Conservation (phyloP, 2,113 vertebrate species). For the Mormyrus iriodes region DNA sequence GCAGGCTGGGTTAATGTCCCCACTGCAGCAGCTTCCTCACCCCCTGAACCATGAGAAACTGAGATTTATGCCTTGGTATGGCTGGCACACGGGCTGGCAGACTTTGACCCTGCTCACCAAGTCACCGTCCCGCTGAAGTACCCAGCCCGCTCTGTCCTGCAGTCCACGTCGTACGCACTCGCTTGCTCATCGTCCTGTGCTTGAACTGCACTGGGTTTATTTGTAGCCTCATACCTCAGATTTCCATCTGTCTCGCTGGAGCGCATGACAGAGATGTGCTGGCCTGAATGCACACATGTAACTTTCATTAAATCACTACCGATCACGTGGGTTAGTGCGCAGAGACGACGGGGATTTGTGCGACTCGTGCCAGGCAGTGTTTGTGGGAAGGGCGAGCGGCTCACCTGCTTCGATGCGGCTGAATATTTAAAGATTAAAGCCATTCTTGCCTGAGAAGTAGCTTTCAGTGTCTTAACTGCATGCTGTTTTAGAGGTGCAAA, state of each 20-base stretch:
- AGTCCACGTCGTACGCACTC: neutral
- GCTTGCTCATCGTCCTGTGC: neutral
- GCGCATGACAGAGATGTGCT: neutral
- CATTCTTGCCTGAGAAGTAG: neutral
- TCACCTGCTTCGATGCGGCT: neutral
- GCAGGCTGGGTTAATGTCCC: constrained; percentile 32
- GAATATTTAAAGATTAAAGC: neutral
- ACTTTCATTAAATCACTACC: neutral
- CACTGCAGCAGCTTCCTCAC: constrained; percentile 5
- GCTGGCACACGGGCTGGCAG: neutral
- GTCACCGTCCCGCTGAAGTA: neutral
- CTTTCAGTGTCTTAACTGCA: neutral
- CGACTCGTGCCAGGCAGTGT: neutral
- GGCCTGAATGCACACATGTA: neutral
- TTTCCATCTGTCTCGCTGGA: neutral
- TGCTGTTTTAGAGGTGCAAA: neutral
- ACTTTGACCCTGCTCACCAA: neutral
- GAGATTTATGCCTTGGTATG: neutral
- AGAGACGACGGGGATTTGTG: neutral
- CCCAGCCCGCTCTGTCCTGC: neutral
- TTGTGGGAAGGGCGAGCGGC: neutral
- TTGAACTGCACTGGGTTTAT: neutral
- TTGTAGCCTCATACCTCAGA: neutral
- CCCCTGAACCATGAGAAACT: neutral
- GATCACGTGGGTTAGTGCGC: neutral